phyloP scores from a whole-genome alignment of 2,888 invertebrate species.

The Chrysolina americana region DNA sequence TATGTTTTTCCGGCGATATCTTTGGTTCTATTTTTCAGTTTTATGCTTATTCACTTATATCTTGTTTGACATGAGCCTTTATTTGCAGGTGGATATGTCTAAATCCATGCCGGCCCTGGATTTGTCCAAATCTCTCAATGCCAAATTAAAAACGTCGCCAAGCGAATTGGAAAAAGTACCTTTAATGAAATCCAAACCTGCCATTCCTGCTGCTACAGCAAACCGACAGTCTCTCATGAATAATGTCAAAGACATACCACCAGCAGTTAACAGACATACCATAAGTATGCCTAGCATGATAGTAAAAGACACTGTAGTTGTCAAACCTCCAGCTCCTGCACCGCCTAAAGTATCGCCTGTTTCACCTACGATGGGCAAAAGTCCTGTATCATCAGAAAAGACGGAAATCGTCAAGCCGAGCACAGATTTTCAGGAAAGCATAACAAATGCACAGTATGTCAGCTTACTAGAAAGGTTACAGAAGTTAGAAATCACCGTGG shows the following conservation, averaged over 20 bases:
- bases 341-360: slow-evolving; percentile 30
- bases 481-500: slow-evolving; percentile 74
- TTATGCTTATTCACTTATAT: no score
- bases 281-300: not conserved
- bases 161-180: slow-evolving; percentile 60
- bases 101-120: slow-evolving; percentile 55
- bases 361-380: not conserved
- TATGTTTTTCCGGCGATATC: no score
- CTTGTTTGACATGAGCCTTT: not conserved
- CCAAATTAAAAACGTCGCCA: slow-evolving; percentile 59
- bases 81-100: slow-evolving; percentile 51
- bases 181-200: slow-evolving; percentile 49
- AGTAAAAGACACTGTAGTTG: slow-evolving; percentile 49
- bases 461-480: slow-evolving; percentile 70
- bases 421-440: slow-evolving; percentile 20
- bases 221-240: slow-evolving; percentile 12
- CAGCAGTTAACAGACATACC: slow-evolving; percentile 36
- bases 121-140: slow-evolving; percentile 39
- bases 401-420: slow-evolving; percentile 17
- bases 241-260: slow-evolving; percentile 10
- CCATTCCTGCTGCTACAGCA: slow-evolving; percentile 37
- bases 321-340: slow-evolving; percentile 49
- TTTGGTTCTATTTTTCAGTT: no score
- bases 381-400: slow-evolving; percentile 28
- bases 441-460: slow-evolving; percentile 55